Evolutionary conservation across 2,888 invertebrate genomes (phyloP), one percentile per base, ranked within the genome.

Genomic region (Marronus borbonicus): DNA sequence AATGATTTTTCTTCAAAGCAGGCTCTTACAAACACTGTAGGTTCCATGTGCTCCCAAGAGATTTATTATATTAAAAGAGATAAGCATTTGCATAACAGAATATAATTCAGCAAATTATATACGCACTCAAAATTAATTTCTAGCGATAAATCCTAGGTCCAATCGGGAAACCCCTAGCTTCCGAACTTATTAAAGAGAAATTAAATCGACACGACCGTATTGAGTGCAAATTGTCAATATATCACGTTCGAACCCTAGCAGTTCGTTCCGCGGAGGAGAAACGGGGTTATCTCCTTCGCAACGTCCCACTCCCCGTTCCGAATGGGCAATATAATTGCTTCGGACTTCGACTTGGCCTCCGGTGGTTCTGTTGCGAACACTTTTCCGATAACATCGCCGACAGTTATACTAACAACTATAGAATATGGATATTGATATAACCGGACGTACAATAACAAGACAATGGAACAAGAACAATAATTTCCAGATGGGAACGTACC

Each of bases 181-280:
- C 28, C 49, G 49, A 68, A 68, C 31, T 68, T 68, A 68, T 68
- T 68, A 68, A 68, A 68, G 66, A 68, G 44, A 68, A 49, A 50
- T 68, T 68, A 68, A 68, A 50, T 68, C 66, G 49, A 24, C 66
- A 49, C 20, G 49, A 68, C 44, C 50, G 49, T 49, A 68, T 68
- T 68, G 66, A 36, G 66, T 49, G 66, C 66, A 68, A 68, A 68
- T n/a, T 49, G 66, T 44, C 66, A 20, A 68, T 68, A 68, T 68
- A 68, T 68, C 66, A 68, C 17, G 66, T 49, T 65, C 66, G 66
- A 12, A 2, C 44, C 44, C 12, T 44, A 8, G 39, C 2, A 31
- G 28, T 62, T 17, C n/a, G 52, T 12, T 7, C n/a, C 7, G n/a
- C 12, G 5, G 52, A n/a, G n/a, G 3, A 4, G 10, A 12, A 36